phyloP scores from a whole-genome alignment of 2,888 invertebrate species.

The Pyrochroa serraticornis region DNA sequence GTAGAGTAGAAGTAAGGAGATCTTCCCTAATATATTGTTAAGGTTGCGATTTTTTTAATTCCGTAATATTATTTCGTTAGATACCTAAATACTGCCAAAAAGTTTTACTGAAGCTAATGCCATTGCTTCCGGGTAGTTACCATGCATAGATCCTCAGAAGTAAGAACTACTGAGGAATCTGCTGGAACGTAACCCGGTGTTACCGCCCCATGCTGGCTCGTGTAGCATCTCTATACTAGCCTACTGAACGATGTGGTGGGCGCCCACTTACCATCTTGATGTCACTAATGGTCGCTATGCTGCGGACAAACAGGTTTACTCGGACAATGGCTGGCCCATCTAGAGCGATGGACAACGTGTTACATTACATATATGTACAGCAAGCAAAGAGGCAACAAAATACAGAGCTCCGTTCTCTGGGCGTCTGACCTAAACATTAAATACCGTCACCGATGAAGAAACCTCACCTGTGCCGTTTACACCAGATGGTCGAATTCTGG shows the following conservation, averaged over 20 bases:
- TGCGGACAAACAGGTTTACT: constrained; percentile 98
- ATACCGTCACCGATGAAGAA: constrained; percentile 9
- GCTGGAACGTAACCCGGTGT: constrained; percentile 25
- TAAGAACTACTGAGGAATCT: no score
- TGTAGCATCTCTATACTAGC: constrained; percentile 50
- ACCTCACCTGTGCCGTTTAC: constrained; percentile 91
- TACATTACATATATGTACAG: constrained; percentile 54
- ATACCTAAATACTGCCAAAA: no score
- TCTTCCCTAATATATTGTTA: no score
- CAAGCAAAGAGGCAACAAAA: constrained; percentile 47
- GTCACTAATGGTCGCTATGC: constrained; percentile 98
- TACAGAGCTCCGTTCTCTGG: constrained; percentile 32
- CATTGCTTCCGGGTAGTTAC: no score
- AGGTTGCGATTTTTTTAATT: no score
- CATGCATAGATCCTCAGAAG: no score
- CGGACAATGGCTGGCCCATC: constrained; percentile 96
- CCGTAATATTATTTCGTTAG: no score
- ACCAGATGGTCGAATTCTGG: constrained; percentile 90
- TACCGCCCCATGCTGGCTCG: constrained; percentile 53
- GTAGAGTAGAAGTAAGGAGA: no score
- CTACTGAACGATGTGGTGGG: constrained; percentile 50
- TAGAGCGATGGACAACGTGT: constrained; percentile 61
- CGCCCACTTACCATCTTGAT: constrained; percentile 93
- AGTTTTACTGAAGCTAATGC: no score
- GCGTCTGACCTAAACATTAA: constrained; percentile 28